Evolutionary conservation across 2,113 vertebrate genomes (phyloP), one percentile per base, ranked within the genome.

Genomic region (Rhynchomys soricoides): DNA sequence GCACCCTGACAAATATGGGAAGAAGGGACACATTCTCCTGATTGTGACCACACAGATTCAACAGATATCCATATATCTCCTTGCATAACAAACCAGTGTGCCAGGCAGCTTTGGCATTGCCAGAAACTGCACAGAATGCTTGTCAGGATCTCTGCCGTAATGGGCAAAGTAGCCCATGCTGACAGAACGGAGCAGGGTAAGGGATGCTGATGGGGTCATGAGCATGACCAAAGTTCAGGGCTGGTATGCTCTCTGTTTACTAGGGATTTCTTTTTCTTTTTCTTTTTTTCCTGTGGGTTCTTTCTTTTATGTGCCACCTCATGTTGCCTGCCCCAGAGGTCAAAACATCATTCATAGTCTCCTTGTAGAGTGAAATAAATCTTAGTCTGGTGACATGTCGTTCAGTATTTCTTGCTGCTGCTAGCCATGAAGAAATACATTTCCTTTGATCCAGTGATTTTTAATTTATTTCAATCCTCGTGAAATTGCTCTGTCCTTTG

Each of bases 391-490:
- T 86, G 96, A 96, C 73, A 95, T 89, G 94, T 71, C 71, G 37
- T 83, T 98, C 95, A 43, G 50, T 92, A 70, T 95, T 97, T 86
- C 82, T 90, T 94, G 34, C 83, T 92, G 95, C 94, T 97, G 73
- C 82, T 93, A 97, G 66, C 86, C 83, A 94, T 3, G 22, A 93
- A 95, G 78, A 29, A 95, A 92, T 86, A 19, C 0, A 0, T 95
- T 98, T 98, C 82, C 95, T 98, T 98, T 98, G 96, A 98, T 98
- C 97, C 81, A 83, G n/a, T 22, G 15, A 86, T 85, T 97, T 98
- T 98, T 98, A 97, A 98, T 98, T 98, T 98, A 97, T 98, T 98
- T 98, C 97, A 40, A 8, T 95, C 94, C 95, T 97, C 90, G 74
- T 75, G 96, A 98, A 98, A 97, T 93, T 97, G 95, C 90, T 95